These are phyloP conservation scores for Brachionus asplanchnoidis DNA, from an alignment of 1,140 invertebrate genomes.

Conservation along the genomic window DNA sequence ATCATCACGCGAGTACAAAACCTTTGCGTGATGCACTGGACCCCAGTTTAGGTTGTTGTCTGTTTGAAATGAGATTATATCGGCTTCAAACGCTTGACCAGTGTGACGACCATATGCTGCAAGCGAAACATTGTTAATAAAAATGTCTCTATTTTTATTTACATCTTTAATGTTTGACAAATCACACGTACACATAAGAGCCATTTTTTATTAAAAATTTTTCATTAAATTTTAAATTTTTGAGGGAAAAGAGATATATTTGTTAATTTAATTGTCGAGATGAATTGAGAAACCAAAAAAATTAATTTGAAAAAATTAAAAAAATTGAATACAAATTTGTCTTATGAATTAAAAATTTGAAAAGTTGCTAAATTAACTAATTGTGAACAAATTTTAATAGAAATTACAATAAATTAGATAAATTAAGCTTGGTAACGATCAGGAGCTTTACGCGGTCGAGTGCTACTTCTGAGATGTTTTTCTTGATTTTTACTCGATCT, in stretches of 20 bases:
- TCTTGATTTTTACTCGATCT: neutral
- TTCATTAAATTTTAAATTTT: neutral
- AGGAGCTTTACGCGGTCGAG: neutral
- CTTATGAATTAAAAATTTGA: neutral
- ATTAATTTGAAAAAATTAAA: neutral
- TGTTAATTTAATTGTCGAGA: neutral
- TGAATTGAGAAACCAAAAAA: neutral
- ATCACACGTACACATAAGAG: neutral
- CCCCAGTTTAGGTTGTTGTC: neutral
- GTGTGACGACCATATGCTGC: neutral
- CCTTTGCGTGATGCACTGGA: neutral
- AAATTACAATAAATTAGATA: neutral
- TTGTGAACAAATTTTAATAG: too few relatives aligned
- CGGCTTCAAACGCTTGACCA: neutral
- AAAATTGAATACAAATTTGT: too few relatives aligned
- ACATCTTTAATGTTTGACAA: neutral
- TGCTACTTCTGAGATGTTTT: neutral
- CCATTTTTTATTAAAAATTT: neutral
- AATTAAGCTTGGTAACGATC: neutral
- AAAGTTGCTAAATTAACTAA: neutral
- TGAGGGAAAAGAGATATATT: neutral
- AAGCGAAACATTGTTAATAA: neutral
- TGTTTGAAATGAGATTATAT: neutral
- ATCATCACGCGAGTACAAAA: neutral
- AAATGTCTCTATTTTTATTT: neutral